A percentile compares a stretch with the other conserved stretches of the same genome.
phyloP scores from a whole-genome alignment of 92 coral and sea anemone species.

The Montipora capitata region DNA sequence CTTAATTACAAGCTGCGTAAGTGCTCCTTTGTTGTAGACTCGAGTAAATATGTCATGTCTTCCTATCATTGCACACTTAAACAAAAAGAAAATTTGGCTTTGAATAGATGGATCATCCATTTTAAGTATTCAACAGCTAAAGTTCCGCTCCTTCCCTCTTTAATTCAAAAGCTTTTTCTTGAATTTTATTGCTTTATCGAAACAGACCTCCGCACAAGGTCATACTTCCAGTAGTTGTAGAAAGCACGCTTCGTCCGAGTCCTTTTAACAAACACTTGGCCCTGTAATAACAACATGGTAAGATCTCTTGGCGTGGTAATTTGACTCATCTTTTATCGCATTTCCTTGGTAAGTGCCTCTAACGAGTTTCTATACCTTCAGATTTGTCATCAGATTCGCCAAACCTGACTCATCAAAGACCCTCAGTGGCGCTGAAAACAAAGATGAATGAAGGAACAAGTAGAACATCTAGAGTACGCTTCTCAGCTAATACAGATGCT shows the following conservation, averaged over 20 bases:
- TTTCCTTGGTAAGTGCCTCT: background rate
- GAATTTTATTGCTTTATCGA: slow-evolving; percentile 6
- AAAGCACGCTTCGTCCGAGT: background rate
- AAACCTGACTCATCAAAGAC: background rate
- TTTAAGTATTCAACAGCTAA: slow-evolving; percentile 24
- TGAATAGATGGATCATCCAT: slow-evolving; percentile 38
- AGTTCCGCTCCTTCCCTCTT: slow-evolving; percentile 37
- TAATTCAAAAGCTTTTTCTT: slow-evolving; percentile 3
- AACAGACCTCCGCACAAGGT: background rate
- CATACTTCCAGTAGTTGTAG: background rate
- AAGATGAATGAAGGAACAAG: slow-evolving; percentile 50
- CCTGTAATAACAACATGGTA: background rate
- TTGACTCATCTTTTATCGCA: background rate
- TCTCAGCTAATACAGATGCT: slow-evolving; percentile 76
- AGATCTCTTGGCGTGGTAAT: background rate
- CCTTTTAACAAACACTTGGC: background rate
- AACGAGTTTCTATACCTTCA: background rate
- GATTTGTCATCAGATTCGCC: slow-evolving; percentile 21
- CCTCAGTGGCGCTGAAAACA: slow-evolving; percentile 1
- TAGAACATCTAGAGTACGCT: slow-evolving; percentile 80
- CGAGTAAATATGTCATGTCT: slow-evolving; percentile 35
- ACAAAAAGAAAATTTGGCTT: slow-evolving; percentile 28
- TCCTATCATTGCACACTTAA: slow-evolving; percentile 37
- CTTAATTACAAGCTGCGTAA: slow-evolving; percentile 36
- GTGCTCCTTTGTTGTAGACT: slow-evolving; percentile 34